Evolutionary conservation across 2,888 invertebrate genomes (phyloP), one percentile per base, ranked within the genome.

Genomic region (Cheilosia soror): DNA sequence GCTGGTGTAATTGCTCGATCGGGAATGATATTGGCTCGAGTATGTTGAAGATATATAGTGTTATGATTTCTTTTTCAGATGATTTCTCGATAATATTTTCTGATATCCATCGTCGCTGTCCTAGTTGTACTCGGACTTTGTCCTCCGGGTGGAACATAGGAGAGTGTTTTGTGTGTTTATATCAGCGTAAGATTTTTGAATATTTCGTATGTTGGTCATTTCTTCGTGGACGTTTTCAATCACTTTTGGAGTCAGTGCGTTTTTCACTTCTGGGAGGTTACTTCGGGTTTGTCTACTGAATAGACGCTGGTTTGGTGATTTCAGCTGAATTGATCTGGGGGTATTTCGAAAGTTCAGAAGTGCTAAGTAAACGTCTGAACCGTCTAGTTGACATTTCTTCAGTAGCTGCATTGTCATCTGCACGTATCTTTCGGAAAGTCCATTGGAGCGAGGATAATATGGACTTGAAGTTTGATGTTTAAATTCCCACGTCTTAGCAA

Each of bases 351-450:
- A 84, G 57, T 80, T 80, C 20, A 85, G 57, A 3, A 87, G 53
- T 11, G 79, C 80, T 42, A 78, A 27, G 47, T 68, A 78, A 57
- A 66, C 27, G 40, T 80, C 82, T 77, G 82, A 73, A 58, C 75
- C 65, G 76, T 79, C 81, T 27, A 81, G 68, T 20, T 51, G 71
- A 58, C 76, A 79, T 69, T 87, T 87, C 73, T 83, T 87, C 27
- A 79, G 20, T n/a, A 87, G 69, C 7, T 33, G 15, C 63, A 87
- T 85, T 62, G 73, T 86, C 51, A 65, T 78, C 65, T 87, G 87
- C 20, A 87, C 85, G 42, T 73, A 86, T 13, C 69, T 62, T 71
- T 83, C 77, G 5, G 83, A n/a, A n/a, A n/a, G n/a, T n/a, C n/a
- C n/a, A n/a, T n/a, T n/a, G n/a, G n/a, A n/a, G n/a, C n/a, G n/a